Conservation (phyloP, 1,140 invertebrate genomes). For the Reticulitermes speratus region DNA sequence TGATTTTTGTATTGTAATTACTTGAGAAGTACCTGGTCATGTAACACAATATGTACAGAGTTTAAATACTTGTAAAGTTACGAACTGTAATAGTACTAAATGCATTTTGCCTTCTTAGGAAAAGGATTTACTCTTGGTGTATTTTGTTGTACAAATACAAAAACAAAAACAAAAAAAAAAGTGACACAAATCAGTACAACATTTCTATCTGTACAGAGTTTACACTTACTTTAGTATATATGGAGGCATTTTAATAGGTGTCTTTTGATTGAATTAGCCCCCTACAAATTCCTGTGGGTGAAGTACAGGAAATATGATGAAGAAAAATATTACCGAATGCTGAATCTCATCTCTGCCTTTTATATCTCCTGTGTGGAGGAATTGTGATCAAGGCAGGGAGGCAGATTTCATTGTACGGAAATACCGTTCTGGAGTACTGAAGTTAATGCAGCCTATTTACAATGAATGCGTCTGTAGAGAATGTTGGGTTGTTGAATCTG, state of each 20-base stretch:
- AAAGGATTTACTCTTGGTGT: background rate
- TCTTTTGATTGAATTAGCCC: background rate
- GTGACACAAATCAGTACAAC: background rate
- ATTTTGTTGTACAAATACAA: background rate
- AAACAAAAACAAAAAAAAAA: background rate
- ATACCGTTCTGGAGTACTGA: background rate
- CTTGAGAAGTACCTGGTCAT: constrained; percentile 10
- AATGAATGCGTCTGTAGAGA: background rate
- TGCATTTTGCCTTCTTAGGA: background rate
- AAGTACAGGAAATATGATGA: background rate
- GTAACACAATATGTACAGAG: background rate
- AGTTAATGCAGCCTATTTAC: background rate
- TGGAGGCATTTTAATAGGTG: background rate
- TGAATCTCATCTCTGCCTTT: constrained; percentile 5
- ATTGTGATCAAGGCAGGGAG: background rate
- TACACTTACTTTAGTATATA: background rate
- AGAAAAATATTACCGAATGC: background rate
- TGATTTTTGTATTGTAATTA: constrained; percentile 1
- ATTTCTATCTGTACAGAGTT: background rate
- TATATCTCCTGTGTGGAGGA: background rate
- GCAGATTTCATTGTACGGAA: background rate
- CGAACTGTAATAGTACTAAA: background rate
- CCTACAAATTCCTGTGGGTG: background rate
- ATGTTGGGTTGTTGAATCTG: background rate
- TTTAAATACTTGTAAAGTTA: background rate